Evolutionary conservation across 2,888 invertebrate genomes (phyloP), one percentile per base, ranked within the genome.

Genomic region (Napeogenes sylphis): DNA sequence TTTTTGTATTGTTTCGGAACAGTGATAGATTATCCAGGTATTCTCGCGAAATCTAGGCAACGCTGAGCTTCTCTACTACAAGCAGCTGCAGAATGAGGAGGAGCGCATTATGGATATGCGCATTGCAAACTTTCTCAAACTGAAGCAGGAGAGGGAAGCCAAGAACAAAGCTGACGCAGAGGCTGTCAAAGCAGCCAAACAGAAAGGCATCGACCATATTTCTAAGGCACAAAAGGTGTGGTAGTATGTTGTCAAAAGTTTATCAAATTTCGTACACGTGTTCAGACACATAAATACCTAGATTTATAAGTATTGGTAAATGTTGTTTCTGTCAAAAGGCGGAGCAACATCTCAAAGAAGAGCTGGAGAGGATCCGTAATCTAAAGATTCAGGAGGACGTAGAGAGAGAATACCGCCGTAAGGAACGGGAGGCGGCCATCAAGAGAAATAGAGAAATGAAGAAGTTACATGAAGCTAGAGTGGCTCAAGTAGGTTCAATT

Each of bases 321-420:
- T 42, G 8, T 10, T 42, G n/a, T 51, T 51, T 51, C 4, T 51
- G 10, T 51, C 30, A 12, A 4, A 47, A 92, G 90, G 91, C 88
- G 0, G 91, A 90, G 72, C 89, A 90, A 83, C 84, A 86, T 68
- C 70, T 91, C 47, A 90, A 90, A 55, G 89, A 90, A 56, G 91
- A 91, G 64, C 61, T 92, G 78, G 91, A 90, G 0, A 84, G 91
- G 42, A 88, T 90, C 64, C 79, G 91, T 47, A 90, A 91, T 74
- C 73, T 91, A 62, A 91, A 91, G 80, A 91, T 90, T 45, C 89
- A 87, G 61, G 90, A 90, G 70, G 87, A 93, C 83, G 93, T 94
- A 32, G 95, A 95, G 76, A 85, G 94, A 12, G 93, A 94, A 71
- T 95, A 94, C 92, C 87, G 95, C 1, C 86, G 91, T 12, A 92